These are phyloP conservation scores for Sinocyclocheilus rhinocerous DNA, from an alignment of 2,113 vertebrate genomes.

Conservation along the genomic window DNA sequence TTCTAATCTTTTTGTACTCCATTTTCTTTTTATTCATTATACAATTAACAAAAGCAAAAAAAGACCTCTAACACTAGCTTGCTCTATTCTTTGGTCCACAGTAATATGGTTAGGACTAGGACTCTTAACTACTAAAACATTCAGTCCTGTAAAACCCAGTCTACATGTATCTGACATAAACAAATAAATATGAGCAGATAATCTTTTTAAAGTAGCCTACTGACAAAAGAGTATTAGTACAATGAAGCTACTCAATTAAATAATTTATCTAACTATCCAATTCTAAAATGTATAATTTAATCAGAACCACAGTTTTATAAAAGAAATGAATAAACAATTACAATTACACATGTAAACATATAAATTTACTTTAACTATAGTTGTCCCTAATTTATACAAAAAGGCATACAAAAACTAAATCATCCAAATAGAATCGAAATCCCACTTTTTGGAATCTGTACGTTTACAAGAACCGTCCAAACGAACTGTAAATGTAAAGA, in stretches of 20 bases:
- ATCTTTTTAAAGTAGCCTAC: background rate
- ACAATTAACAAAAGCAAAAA: too few species aligned
- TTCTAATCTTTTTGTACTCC: too few species aligned
- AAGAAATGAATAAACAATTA: background rate
- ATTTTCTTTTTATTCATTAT: too few species aligned
- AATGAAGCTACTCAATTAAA: background rate
- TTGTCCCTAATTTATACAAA: too few species aligned
- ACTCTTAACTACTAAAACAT: background rate
- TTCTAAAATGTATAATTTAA: background rate
- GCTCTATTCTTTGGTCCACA: too few species aligned
- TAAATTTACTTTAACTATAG: too few species aligned
- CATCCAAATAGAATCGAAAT: too few species aligned
- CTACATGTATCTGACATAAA: background rate
- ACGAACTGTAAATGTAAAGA: too few species aligned
- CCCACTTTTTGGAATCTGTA: too few species aligned
- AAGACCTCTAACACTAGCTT: too few species aligned
- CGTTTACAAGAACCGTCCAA: too few species aligned
- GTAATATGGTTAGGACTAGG: background rate
- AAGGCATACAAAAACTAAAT: too few species aligned
- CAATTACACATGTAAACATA: background rate
- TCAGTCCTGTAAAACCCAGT: conserved; percentile 4
- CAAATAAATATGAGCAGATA: background rate
- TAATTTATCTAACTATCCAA: background rate
- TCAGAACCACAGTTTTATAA: background rate
- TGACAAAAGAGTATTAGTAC: background rate